Percentiles rank a stretch among this genome's conserved stretches.
These are phyloP conservation scores for Leptopilina drosophilae DNA, from an alignment of 2,888 invertebrate species.

Conservation along the genomic window DNA sequence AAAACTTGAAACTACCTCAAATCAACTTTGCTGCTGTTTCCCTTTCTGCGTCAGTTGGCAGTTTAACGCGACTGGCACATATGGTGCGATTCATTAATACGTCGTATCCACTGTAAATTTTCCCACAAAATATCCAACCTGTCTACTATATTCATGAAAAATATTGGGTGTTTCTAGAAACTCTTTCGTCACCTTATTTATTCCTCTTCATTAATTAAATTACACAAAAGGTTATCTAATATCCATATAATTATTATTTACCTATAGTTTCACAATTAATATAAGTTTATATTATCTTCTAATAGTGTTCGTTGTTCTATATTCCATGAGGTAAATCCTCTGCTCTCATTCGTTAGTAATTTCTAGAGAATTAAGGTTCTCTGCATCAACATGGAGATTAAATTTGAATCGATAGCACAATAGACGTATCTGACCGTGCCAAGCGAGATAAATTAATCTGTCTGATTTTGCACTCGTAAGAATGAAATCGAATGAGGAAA, in stretches of 20 bases:
- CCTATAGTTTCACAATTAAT: background rate
- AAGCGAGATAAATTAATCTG: slow-evolving; percentile 11
- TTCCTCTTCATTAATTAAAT: background rate
- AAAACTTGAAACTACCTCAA: slow-evolving; percentile 2
- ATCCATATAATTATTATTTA: too few relatives aligned
- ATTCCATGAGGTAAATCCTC: background rate
- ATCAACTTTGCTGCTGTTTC: background rate
- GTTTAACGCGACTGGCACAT: slow-evolving; percentile 15
- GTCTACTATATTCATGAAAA: slow-evolving; percentile 14
- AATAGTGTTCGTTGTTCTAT: background rate
- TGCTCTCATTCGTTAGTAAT: background rate
- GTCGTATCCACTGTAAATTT: slow-evolving; percentile 22
- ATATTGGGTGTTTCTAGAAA: background rate
- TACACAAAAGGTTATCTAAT: background rate
- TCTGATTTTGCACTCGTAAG: slow-evolving; percentile 14
- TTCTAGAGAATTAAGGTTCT: background rate
- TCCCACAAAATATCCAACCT: background rate
- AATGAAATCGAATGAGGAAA: slow-evolving; percentile 15
- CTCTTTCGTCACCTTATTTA: background rate
- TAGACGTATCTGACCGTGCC: background rate
- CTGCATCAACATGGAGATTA: background rate
- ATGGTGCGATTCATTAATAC: slow-evolving; percentile 31
- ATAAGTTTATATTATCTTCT: background rate
- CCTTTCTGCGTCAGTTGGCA: slow-evolving; percentile 27
- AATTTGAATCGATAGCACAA: background rate